Evolutionary conservation across 2,888 invertebrate genomes (phyloP), one percentile per base, ranked within the genome.

Genomic region (Drosophila aldrichi): DNA sequence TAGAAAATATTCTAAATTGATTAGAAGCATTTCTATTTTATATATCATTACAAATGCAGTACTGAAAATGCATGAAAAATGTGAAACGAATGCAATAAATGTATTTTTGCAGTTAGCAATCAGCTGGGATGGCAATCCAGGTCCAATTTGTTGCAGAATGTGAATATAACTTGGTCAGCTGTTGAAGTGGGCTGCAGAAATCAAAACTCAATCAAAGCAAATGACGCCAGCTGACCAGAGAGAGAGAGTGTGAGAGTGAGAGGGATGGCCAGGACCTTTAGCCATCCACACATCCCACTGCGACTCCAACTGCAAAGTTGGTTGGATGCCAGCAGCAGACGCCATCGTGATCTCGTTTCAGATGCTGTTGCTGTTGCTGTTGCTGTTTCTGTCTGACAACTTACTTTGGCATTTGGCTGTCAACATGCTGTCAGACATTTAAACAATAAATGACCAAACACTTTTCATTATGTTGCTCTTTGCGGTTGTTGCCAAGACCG

Each of bases 331-430:
- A 60, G 71, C 71, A 66, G 77, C 83, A 81, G 79, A 79, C 71
- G 58, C 57, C 67, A 56, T 75, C 62, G 70, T 76, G 77, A 79
- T 81, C 79, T 70, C 70, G 65, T 65, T 72, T 64, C 65, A 16
- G 56, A 29, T 36, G 4, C 38, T 32, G 32, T 32, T 29, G 29
- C 34, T 36, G 36, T 36, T 36, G 51, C 34, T 64, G 61, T 73
- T 51, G 63, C 75, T 75, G 77, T 77, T 74, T 66, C 74, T 74
- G 77, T 74, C 83, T 88, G 86, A 87, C 89, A 87, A 84, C 89
- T 87, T 81, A 83, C 88, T 87, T 87, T 87, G 85, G 81, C 87
- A 89, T 87, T 89, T 86, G 81, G 79, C 90, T 89, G 89, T 89
- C 89, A 90, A 81, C 90, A 88, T 74, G 83, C 82, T 89, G 89